A percentile compares a stretch with the other conserved stretches of the same genome.
Conservation (phyloP, 2,113 vertebrate species). For the Rhynchomys soricoides region DNA sequence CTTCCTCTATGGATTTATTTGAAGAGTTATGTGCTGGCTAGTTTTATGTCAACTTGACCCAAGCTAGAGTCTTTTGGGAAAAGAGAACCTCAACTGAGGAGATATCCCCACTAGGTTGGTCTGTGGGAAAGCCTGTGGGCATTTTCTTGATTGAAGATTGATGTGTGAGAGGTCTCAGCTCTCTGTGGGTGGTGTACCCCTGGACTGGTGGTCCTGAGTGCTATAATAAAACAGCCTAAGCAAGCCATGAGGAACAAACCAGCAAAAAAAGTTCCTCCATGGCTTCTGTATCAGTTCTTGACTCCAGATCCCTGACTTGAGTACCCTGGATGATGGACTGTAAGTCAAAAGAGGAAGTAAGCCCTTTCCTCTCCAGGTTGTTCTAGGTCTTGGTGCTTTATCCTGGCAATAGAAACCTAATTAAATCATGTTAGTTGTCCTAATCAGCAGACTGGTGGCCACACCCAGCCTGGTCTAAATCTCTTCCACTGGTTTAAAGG, state of each 20-base stretch:
- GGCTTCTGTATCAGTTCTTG: neutral
- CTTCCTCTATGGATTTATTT: constrained; percentile 96
- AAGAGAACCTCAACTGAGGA: neutral
- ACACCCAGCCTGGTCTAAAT: constrained; percentile 92
- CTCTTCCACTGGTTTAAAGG: constrained; percentile 95
- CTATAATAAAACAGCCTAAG: neutral
- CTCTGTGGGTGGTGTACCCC: neutral
- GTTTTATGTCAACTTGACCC: neutral
- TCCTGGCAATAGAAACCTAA: neutral
- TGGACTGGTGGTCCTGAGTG: neutral
- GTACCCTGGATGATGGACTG: neutral
- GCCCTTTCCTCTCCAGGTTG: neutral
- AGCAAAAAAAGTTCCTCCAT: neutral
- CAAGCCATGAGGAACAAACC: neutral
- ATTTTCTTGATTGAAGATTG: neutral
- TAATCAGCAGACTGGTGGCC: constrained; percentile 89
- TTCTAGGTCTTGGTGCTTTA: neutral
- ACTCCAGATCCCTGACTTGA: neutral
- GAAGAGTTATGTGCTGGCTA: constrained; percentile 86
- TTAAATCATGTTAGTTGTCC: constrained; percentile 86
- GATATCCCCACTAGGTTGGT: neutral
- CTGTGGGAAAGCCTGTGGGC: neutral
- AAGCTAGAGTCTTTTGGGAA: neutral
- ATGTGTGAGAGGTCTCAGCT: neutral
- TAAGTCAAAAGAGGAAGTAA: neutral